Conservation (phyloP, 2,888 invertebrate species). For the Callimorpha dominula region DNA sequence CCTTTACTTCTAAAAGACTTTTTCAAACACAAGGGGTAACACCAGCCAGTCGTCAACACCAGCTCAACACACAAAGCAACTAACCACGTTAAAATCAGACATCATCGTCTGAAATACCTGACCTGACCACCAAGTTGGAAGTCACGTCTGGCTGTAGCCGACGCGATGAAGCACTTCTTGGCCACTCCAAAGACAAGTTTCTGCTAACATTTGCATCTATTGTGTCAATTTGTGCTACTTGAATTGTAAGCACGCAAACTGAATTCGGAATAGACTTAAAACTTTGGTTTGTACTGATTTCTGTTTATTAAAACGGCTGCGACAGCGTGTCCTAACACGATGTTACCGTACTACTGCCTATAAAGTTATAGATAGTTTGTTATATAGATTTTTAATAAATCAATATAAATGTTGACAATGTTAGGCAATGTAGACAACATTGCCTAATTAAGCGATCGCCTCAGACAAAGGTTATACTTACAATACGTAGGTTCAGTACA, state of each 20-base stretch:
- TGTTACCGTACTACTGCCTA: neutral
- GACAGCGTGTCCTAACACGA: neutral
- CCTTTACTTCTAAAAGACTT: no score
- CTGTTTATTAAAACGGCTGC: neutral
- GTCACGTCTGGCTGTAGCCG: conserved; percentile 1
- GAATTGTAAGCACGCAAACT: conserved; percentile 14
- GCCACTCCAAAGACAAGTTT: conserved; percentile 18
- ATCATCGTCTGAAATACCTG: neutral
- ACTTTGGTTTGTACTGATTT: conserved; percentile 8
- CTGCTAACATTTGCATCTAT: conserved; percentile 23
- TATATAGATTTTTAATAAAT: no score
- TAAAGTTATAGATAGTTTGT: no score
- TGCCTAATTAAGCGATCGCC: no score
- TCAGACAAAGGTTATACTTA: no score
- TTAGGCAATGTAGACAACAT: no score
- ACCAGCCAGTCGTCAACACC: no score
- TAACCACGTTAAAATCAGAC: neutral
- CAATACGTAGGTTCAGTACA: no score
- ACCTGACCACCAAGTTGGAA: neutral
- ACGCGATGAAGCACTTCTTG: conserved; percentile 1
- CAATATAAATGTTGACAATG: no score
- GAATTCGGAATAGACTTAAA: conserved; percentile 11
- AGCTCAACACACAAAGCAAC: neutral
- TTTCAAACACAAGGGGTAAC: no score
- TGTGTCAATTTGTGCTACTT: conserved; percentile 19